A percentile compares a stretch with the other conserved stretches of the same genome.
Evolutionary conservation across 2,797 vertebrate species (phyloP).

Genomic region (Sebastolobus altivelis): DNA sequence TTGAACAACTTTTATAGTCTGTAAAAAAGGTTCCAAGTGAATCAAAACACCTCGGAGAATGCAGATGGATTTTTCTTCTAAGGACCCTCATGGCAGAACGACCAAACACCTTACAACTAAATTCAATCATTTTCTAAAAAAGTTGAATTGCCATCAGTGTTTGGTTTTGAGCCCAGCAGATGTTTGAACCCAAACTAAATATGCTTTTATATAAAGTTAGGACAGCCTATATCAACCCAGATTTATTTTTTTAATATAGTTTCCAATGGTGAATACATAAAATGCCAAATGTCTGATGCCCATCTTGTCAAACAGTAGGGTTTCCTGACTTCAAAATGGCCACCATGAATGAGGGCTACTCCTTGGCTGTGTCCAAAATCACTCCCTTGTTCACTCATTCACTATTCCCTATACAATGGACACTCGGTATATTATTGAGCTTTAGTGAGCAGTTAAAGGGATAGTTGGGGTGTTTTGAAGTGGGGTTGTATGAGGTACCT

Average conservation of each 20-base stretch:
- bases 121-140: not conserved
- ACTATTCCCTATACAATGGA: not conserved
- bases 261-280: not conserved
- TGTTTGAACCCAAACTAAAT: not conserved
- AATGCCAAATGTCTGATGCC: not conserved
- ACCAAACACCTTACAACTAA: constrained; percentile 28
- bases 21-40: constrained; percentile 34
- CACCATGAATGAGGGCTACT: too few species aligned
- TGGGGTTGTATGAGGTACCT: too few species aligned
- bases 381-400: not conserved
- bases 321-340: not conserved
- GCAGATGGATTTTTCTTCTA: constrained; percentile 12
- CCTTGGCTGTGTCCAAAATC: not conserved
- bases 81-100: not conserved
- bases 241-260: not conserved
- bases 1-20: constrained; percentile 44
- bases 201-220: not conserved
- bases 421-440: not conserved
- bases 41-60: constrained; percentile 18
- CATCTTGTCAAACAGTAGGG: not conserved
- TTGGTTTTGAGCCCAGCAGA: constrained; percentile 5
- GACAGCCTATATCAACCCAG: not conserved
- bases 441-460: not conserved
- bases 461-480: too few species aligned
- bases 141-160: constrained; percentile 6